phyloP scores from a whole-genome alignment of 1,140 invertebrate species.

The Ditylenchus dipsaci region DNA sequence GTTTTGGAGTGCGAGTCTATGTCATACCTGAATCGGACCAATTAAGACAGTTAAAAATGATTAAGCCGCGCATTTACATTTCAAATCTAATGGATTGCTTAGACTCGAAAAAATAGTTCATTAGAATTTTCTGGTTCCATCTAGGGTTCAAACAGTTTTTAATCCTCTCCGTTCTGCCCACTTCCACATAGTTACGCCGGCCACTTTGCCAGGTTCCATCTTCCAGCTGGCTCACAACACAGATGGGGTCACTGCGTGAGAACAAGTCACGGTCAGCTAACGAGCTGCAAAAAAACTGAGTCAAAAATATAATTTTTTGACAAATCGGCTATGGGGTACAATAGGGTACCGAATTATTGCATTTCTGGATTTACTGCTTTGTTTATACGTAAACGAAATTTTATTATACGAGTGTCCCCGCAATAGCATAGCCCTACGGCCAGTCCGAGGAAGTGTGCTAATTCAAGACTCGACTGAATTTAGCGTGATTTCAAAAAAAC shows the following conservation, averaged over 20 bases:
- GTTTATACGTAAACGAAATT: too few species aligned
- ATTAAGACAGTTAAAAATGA: slow-evolving; percentile 18
- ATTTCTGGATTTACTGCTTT: too few species aligned
- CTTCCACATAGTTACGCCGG: slow-evolving; percentile 31
- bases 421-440: too few species aligned
- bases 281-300: slow-evolving; percentile 40
- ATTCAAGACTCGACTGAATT: too few species aligned
- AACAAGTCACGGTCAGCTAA: slow-evolving; percentile 23
- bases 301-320: too few species aligned
- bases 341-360: too few species aligned
- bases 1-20: slow-evolving; percentile 53
- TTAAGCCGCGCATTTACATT: slow-evolving; percentile 51
- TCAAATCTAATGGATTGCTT: slow-evolving; percentile 59
- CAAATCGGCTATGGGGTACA: too few species aligned
- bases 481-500: too few species aligned
- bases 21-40: slow-evolving; percentile 53
- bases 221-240: slow-evolving; percentile 17
- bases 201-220: not conserved
- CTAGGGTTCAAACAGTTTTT: slow-evolving; percentile 63
- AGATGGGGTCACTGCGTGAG: slow-evolving; percentile 29
- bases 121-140: slow-evolving; percentile 62
- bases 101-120: slow-evolving; percentile 64
- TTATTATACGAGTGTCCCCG: too few species aligned
- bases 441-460: too few species aligned
- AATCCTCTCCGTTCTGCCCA: slow-evolving; percentile 62